Evolutionary conservation across 2,797 vertebrate genomes (phyloP).

Genomic region (Lycodopsis pacificus): DNA sequence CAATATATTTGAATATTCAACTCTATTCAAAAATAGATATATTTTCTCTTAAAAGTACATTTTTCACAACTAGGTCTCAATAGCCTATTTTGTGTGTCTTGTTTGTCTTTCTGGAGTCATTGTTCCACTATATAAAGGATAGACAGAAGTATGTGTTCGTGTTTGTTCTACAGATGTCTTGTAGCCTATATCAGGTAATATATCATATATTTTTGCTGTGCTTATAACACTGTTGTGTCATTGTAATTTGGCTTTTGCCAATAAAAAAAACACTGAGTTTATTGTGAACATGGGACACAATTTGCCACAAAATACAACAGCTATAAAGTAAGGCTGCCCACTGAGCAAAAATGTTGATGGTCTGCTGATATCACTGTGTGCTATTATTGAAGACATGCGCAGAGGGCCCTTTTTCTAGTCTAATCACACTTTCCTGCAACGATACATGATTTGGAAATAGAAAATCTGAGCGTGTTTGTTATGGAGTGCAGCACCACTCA

Average conservation of each 20-base stretch:
- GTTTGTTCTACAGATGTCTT: not conserved
- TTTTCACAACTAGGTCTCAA: not conserved
- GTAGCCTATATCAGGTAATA: not conserved
- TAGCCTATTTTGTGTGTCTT: not conserved
- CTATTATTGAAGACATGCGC: conserved; percentile 7
- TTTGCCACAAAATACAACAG: not conserved
- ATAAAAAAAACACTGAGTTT: not conserved
- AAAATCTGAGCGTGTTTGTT: conserved; percentile 5
- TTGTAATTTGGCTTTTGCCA: not conserved
- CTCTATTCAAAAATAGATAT: not conserved
- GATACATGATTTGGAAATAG: conserved; percentile 28
- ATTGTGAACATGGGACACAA: not conserved
- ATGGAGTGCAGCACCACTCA: not conserved
- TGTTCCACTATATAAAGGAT: not conserved
- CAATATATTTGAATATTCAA: not conserved
- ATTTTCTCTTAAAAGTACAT: not conserved
- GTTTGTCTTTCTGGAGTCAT: not conserved
- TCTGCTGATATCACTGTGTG: conserved; percentile 19
- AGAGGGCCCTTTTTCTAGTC: not conserved
- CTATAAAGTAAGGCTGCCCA: not conserved
- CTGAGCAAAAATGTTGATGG: conserved; percentile 13
- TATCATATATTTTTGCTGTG: not conserved
- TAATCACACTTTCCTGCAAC: conserved; percentile 22
- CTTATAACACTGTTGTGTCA: not conserved
- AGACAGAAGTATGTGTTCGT: not conserved